phyloP scores from a whole-genome alignment of 2,888 invertebrate genomes.

The Poecilus cupreus region DNA sequence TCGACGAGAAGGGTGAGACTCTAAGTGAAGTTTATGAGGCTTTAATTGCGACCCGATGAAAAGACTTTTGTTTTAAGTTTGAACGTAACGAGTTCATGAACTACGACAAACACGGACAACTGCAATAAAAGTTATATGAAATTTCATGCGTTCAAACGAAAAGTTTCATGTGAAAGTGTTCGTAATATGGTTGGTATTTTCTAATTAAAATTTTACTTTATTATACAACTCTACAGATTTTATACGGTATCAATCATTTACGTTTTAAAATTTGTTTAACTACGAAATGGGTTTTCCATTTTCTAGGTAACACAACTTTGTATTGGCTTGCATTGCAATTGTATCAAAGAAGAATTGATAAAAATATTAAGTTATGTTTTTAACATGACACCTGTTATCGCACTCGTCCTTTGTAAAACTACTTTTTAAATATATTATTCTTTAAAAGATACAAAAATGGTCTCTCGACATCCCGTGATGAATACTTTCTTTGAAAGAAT shows the following conservation, averaged over 20 bases:
- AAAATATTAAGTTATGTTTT: no score
- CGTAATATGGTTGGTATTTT: background rate
- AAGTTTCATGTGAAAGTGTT: background rate
- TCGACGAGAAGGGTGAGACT: background rate
- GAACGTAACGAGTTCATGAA: constrained; percentile 11
- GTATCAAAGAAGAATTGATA: no score
- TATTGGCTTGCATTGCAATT: no score
- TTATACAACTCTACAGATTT: no score
- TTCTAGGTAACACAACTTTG: no score
- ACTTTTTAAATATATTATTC: no score
- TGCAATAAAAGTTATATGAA: constrained; percentile 29
- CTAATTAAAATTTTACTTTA: background rate
- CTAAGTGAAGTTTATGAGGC: constrained; percentile 39
- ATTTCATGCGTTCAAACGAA: background rate
- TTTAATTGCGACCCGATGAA: constrained; percentile 40
- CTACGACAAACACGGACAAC: constrained; percentile 10
- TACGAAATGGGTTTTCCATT: no score
- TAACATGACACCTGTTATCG: no score
- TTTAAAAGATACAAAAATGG: no score
- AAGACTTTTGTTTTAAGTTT: constrained; percentile 45
- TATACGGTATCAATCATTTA: background rate
- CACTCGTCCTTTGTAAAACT: no score
- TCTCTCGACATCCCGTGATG: background rate
- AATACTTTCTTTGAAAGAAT: background rate
- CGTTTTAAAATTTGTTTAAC: no score